Evolutionary conservation across 1,140 invertebrate genomes (phyloP).

Genomic region (Aphis gossypii): DNA sequence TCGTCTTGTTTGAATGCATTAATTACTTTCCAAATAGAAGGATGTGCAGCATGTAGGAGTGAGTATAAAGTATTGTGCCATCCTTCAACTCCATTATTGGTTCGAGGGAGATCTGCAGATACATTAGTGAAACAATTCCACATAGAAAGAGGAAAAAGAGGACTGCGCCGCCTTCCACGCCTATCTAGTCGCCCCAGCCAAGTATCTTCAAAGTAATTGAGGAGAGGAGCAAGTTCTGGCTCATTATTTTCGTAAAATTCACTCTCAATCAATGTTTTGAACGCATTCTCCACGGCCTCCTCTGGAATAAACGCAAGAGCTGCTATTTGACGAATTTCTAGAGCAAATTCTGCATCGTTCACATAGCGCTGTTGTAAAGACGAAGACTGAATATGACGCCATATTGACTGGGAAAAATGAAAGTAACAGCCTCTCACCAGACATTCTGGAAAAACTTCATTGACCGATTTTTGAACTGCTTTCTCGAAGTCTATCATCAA

Average conservation of each 20-base stretch:
- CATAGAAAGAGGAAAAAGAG: conserved; percentile 42
- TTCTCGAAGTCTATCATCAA: no score
- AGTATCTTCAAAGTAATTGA: not conserved
- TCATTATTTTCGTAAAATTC: conserved; percentile 10
- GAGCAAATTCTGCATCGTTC: not conserved
- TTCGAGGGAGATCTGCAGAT: conserved; percentile 37
- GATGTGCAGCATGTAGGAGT: conserved; percentile 46
- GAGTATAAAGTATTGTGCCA: conserved; percentile 49
- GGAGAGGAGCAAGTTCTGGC: not conserved
- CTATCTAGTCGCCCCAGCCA: conserved; percentile 6
- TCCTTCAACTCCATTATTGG: conserved; percentile 55
- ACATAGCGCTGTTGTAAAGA: no score
- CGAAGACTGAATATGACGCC: no score
- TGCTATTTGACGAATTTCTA: not conserved
- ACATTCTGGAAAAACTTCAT: no score
- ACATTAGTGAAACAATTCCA: conserved; percentile 57
- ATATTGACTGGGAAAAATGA: no score
- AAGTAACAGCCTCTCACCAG: no score
- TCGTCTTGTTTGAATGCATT: conserved; percentile 49
- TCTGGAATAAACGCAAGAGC: not conserved
- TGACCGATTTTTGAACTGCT: no score
- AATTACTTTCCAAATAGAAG: conserved; percentile 52
- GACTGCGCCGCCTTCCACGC: conserved; percentile 19
- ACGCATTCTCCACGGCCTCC: not conserved
- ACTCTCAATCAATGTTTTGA: not conserved